These are phyloP conservation scores for Chymomyza costata DNA, from an alignment of 1,140 invertebrate genomes.

Conservation along the genomic window DNA sequence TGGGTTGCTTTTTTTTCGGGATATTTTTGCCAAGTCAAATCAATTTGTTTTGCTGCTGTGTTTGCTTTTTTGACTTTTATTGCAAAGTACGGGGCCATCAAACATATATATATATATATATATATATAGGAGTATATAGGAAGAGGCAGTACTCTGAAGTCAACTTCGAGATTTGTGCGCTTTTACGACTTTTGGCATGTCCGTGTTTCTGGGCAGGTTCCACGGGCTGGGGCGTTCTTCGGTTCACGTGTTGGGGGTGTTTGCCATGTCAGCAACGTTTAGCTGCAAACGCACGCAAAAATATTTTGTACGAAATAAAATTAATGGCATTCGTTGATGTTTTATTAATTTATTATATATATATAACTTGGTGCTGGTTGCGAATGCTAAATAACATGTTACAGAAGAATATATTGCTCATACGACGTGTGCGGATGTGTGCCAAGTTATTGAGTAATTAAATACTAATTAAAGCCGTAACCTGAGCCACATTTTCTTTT, in stretches of 20 bases:
- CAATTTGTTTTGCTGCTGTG: conserved; percentile 50
- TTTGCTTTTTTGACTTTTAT: conserved; percentile 49
- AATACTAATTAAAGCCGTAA: conserved; percentile 72
- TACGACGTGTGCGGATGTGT: conserved; percentile 63
- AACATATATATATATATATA: no score
- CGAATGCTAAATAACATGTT: background rate
- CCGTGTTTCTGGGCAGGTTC: conserved; percentile 15
- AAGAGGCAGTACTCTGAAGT: no score
- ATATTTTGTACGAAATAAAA: conserved; percentile 70
- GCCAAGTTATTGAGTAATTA: conserved; percentile 72
- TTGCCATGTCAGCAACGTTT: conserved; percentile 46
- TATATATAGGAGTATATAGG: no score
- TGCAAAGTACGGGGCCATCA: conserved; percentile 5
- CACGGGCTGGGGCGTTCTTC: conserved; percentile 28
- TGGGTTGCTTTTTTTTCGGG: conserved; percentile 3
- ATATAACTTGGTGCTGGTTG: background rate
- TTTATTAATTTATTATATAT: conserved; percentile 65
- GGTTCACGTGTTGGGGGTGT: background rate
- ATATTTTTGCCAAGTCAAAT: conserved; percentile 36
- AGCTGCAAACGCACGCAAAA: conserved; percentile 62
- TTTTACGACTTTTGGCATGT: conserved; percentile 66
- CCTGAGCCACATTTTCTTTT: conserved; percentile 45
- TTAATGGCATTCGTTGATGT: conserved; percentile 65
- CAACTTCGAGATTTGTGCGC: conserved; percentile 54
- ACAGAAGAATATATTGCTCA: conserved; percentile 53